Base-by-base conservation (phyloP, 2,888 invertebrate genomes). In the Dorcus parallelipipedus region DNA sequence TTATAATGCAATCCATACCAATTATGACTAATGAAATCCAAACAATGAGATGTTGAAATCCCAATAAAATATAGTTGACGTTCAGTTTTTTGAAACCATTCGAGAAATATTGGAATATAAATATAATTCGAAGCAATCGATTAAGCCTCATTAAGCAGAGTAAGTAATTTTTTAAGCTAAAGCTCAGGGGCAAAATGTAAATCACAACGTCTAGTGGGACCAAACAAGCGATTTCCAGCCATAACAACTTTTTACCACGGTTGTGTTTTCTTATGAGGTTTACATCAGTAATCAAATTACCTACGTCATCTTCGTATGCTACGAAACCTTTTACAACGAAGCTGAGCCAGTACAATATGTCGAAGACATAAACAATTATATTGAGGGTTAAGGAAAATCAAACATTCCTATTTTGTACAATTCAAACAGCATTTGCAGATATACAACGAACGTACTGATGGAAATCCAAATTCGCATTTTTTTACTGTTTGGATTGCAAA, bases 371-470 rank as follows among this genome's bases (percentile, higher is more conserved):
- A 26, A 61, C 61, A 2, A 62, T 9, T 3, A 57, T 10, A 4
- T 63, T 43, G 10, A 64, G 57, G 5, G 17, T 38, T 10, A 48
- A 1, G 17, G 60, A 56, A 45, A 41, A 53, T 64, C 64, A 10
- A 53, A 49, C 2, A 64, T 50, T 9, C 59, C 58, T 26, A 65
- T 39, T 43, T 67, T 65, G 51, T 65, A 67, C 17, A 60, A 50
- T 47, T 67, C 63, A 26, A 67, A 20, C 9, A 59, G 40, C 4
- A 63, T 39, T 1, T 62, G 54, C 14, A 67, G 40, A 54, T 57
- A 60, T 48, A 59, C 43, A 43, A 56, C 41, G 54, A 61, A 53
- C 14, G 51, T 51, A 10, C 49, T 41, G 26, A 60, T 38, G 3
- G 41, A 23, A 10, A 42, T 39, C 60, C 60, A 60, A 20, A 47